Evolutionary conservation across 2,113 vertebrate genomes (phyloP).

Genomic region (Aegypius monachus): DNA sequence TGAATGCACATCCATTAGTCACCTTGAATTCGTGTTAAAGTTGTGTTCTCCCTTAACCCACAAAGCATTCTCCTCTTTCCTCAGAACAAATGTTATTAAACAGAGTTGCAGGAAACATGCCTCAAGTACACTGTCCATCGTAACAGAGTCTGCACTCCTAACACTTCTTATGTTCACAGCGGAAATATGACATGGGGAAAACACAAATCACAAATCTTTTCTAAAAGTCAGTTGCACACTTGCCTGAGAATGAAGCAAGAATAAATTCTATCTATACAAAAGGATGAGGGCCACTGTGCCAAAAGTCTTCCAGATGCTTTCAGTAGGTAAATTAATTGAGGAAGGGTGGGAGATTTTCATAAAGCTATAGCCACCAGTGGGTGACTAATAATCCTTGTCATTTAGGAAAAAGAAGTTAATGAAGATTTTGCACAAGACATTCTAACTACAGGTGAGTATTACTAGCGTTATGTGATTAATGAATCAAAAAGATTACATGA

Average conservation of each 20-base stretch:
- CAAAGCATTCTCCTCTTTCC: not conserved
- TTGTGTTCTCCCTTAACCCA: constrained; percentile 19
- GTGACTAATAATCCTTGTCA: not conserved
- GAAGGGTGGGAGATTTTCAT: not conserved
- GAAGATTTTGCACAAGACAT: not conserved
- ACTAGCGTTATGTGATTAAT: not conserved
- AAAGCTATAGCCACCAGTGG: not conserved
- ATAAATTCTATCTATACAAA: not conserved
- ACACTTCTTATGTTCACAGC: not conserved
- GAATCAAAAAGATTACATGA: not conserved
- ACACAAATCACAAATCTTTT: not conserved
- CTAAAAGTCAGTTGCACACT: not conserved
- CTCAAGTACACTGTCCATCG: not conserved
- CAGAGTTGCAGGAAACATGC: not conserved
- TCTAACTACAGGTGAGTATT: not conserved
- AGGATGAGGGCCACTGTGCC: not conserved
- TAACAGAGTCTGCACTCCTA: not conserved
- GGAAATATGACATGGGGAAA: not conserved
- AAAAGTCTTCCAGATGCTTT: not conserved
- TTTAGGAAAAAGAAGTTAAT: not conserved
- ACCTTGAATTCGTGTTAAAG: constrained; percentile 10
- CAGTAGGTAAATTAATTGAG: not conserved
- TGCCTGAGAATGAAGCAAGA: not conserved
- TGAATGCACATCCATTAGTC: constrained; percentile 30
- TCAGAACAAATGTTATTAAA: not conserved